Conservation (phyloP, 2,113 vertebrate genomes). For the Oxygymnocypris stewartii region DNA sequence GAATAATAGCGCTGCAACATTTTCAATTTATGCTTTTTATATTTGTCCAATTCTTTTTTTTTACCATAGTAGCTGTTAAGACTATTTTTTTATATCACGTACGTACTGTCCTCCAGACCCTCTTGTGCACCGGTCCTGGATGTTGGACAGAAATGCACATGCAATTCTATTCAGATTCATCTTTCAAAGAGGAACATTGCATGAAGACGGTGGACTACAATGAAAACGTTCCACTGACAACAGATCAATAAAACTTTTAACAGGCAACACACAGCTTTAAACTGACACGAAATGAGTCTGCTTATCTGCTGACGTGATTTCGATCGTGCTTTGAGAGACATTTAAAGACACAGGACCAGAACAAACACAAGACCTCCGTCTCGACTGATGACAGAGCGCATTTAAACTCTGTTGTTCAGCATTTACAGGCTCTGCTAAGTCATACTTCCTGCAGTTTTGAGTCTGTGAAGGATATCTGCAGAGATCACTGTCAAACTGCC, state of each 20-base stretch:
- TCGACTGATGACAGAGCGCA: background rate
- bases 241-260: background rate
- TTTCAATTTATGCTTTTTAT: background rate
- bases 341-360: background rate
- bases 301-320: background rate
- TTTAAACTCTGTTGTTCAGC: too few relatives aligned
- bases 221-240: background rate
- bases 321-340: background rate
- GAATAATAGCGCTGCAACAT: background rate
- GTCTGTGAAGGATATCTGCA: background rate
- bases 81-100: background rate
- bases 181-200: background rate
- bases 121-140: background rate
- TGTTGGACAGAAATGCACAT: background rate
- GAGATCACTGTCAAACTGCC: background rate
- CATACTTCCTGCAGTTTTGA: conserved; percentile 10
- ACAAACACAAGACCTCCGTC: background rate
- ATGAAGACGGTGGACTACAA: background rate
- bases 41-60: background rate
- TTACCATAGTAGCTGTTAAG: too few relatives aligned
- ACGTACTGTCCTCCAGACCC: background rate
- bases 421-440: background rate
- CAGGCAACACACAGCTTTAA: background rate
- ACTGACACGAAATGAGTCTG: background rate
- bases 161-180: background rate